A percentile compares a stretch with the other conserved stretches of the same genome.
These are phyloP conservation scores for Threskiornis aethiopicus DNA, from an alignment of 2,797 vertebrate species.

Conservation along the genomic window DNA sequence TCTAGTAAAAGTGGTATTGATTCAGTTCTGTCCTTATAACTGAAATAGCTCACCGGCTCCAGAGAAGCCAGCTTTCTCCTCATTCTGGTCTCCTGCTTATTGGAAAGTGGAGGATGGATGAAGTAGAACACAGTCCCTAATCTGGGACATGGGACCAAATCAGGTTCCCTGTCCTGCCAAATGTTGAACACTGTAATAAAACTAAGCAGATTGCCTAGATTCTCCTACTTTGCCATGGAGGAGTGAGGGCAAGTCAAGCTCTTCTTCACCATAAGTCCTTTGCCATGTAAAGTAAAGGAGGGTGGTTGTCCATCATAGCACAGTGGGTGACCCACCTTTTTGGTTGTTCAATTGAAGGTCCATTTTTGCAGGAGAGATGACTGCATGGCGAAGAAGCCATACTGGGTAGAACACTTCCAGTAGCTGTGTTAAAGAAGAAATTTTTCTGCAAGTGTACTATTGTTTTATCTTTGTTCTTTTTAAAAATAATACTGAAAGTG, in stretches of 20 bases:
- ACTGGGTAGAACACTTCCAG: background rate
- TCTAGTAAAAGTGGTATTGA: conserved; percentile 2
- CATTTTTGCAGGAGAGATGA: background rate
- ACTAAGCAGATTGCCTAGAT: background rate
- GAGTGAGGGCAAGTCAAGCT: background rate
- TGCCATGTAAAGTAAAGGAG: background rate
- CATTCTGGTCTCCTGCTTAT: background rate
- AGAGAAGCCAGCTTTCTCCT: background rate
- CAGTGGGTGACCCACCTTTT: background rate
- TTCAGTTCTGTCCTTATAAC: background rate
- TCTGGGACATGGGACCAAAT: background rate
- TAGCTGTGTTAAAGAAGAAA: background rate
- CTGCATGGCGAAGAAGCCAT: fast-evolving
- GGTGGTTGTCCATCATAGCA: background rate
- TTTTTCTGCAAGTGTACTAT: background rate
- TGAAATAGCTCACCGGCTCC: background rate
- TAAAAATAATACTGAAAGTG: background rate
- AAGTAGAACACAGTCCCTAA: background rate
- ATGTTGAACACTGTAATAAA: background rate
- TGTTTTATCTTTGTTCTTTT: background rate
- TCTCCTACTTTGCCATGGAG: background rate
- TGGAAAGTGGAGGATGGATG: background rate
- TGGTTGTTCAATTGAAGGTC: background rate
- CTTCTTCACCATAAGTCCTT: background rate
- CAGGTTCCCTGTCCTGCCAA: background rate